phyloP scores from a whole-genome alignment of 37 sponge, comb jelly and placozoan species.

The Tethya wilhelma region DNA sequence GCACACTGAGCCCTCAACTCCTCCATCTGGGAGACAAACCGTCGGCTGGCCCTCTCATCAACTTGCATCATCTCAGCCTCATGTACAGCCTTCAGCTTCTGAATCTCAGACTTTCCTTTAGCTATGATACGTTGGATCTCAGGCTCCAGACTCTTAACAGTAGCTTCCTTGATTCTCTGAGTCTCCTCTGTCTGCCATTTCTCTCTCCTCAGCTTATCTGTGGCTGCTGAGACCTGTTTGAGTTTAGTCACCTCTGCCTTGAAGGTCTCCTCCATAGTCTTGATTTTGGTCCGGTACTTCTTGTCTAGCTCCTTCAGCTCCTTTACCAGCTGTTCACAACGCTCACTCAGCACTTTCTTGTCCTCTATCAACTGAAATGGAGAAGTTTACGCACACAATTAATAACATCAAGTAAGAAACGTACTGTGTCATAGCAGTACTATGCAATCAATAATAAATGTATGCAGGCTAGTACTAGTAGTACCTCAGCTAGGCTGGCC shows the following conservation, averaged over 20 bases:
- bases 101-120: slow-evolving; percentile 92
- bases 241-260: slow-evolving; percentile 70
- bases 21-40: slow-evolving; percentile 89
- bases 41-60: slow-evolving; percentile 88
- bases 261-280: slow-evolving; percentile 76
- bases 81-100: slow-evolving; percentile 79
- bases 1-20: slow-evolving; percentile 83
- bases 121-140: slow-evolving; percentile 95
- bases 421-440: neutral
- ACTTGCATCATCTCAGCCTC: slow-evolving; percentile 88
- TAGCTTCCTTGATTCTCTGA: slow-evolving; percentile 90
- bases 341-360: slow-evolving; percentile 86
- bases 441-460: too few species aligned
- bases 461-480: neutral
- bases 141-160: slow-evolving; percentile 93
- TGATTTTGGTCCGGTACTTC: slow-evolving; percentile 76
- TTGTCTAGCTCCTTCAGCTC: slow-evolving; percentile 76
- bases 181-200: slow-evolving; percentile 86
- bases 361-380: slow-evolving; percentile 83
- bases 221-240: slow-evolving; percentile 72
- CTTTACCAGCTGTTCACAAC: slow-evolving; percentile 78
- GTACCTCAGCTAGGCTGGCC: neutral
- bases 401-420: neutral
- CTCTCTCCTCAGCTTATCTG: slow-evolving; percentile 89
- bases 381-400: neutral